These are phyloP conservation scores for Ascaphus truei DNA, from an alignment of 2,113 vertebrate genomes.

Conservation along the genomic window DNA sequence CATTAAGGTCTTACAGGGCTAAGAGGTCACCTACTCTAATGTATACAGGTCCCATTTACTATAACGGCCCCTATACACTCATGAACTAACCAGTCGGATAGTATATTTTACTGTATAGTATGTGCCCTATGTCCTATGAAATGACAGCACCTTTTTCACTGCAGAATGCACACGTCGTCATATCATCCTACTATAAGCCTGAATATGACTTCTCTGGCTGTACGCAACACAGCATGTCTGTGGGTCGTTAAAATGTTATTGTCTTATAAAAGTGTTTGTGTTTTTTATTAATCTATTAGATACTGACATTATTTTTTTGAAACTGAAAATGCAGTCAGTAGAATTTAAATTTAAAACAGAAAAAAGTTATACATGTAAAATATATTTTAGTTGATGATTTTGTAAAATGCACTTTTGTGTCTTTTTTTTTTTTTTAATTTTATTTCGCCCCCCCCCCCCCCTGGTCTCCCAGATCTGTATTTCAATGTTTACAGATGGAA, in stretches of 20 bases:
- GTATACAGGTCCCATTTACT: no score
- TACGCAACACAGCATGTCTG: slow-evolving; percentile 54
- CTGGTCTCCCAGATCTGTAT: slow-evolving; percentile 76
- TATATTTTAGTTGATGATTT: slow-evolving; percentile 84
- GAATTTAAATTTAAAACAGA: slow-evolving; percentile 68
- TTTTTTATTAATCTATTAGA: slow-evolving; percentile 75
- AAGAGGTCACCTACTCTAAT: no score
- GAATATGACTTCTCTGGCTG: slow-evolving; percentile 51
- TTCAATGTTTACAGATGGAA: slow-evolving; percentile 80
- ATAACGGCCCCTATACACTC: background rate
- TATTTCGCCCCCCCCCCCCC: no score
- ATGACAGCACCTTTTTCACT: background rate
- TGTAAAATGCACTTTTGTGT: slow-evolving; percentile 82
- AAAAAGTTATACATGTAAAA: slow-evolving; percentile 66
- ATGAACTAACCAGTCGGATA: no score
- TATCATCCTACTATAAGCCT: background rate
- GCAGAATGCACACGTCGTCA: background rate
- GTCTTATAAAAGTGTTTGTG: slow-evolving; percentile 60
- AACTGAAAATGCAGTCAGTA: slow-evolving; percentile 71
- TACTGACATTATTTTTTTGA: slow-evolving; percentile 78
- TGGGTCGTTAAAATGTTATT: slow-evolving; percentile 40
- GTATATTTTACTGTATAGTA: no score
- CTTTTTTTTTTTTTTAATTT: slow-evolving; percentile 42
- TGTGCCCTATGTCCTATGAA: background rate
- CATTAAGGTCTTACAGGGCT: no score